These are phyloP conservation scores for Theonella swinhoei DNA, from an alignment of 37 sponge, comb jelly and placozoan genomes.

Conservation along the genomic window DNA sequence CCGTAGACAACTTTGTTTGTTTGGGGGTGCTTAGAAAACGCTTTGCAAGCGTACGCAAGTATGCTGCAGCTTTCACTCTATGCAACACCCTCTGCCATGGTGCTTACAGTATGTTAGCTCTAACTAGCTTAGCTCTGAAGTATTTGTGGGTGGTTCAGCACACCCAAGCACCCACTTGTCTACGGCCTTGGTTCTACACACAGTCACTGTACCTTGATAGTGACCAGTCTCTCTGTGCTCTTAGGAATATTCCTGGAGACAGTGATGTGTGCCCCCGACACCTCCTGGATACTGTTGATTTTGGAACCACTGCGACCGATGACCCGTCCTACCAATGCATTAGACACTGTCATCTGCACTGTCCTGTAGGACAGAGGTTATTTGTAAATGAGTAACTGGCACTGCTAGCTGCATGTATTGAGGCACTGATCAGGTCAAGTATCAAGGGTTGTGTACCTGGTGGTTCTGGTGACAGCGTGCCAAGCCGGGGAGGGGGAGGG, in stretches of 20 bases:
- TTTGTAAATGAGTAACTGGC: too few species aligned
- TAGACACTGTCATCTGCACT: conserved; percentile 73
- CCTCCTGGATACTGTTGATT: conserved; percentile 75
- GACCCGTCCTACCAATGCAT: conserved; percentile 86
- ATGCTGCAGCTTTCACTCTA: too few species aligned
- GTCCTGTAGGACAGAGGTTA: conserved; percentile 31
- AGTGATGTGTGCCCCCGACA: conserved; percentile 88
- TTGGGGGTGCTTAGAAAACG: too few species aligned
- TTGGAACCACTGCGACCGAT: conserved; percentile 85
- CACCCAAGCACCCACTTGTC: too few species aligned
- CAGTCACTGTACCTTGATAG: conserved; percentile 62
- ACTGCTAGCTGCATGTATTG: too few species aligned
- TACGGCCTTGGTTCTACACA: too few species aligned
- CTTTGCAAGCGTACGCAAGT: too few species aligned
- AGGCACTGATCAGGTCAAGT: conserved; percentile 4
- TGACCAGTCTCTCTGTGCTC: conserved; percentile 80
- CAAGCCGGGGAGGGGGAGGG: conserved; percentile 37
- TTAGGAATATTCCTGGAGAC: conserved; percentile 78
- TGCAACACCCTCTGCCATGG: too few species aligned
- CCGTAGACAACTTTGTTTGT: too few species aligned
- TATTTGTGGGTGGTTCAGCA: too few species aligned
- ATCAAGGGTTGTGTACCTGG: conserved; percentile 18
- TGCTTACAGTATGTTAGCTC: neutral
- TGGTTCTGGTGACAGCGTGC: conserved; percentile 71
- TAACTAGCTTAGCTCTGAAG: too few species aligned